Evolutionary conservation across 2,888 invertebrate genomes (phyloP), one percentile per base, ranked within the genome.

Genomic region (Pseudococcus longispinus): DNA sequence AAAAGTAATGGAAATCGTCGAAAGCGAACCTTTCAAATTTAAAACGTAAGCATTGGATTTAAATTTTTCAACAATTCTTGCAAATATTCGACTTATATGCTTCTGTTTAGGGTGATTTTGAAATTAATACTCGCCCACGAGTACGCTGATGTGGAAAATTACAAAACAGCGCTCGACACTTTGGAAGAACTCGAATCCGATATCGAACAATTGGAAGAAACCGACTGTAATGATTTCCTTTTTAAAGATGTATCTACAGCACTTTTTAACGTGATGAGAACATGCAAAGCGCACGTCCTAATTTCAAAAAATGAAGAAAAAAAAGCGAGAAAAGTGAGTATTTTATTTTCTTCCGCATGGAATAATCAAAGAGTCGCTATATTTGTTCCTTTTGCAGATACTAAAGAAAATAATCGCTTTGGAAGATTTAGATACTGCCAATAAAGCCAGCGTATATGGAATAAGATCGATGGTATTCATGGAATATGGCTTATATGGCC

Each of bases 401-500:
- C 15, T 18, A 0, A 6, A 23, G 18, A 55, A 32, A 4, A 55
- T 86, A 11, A 15, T 20, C 8, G 8, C 51, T 1, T 29, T 32
- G 8, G 9, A n/a, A 0, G 29, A 44, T 23, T 77, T 80, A 20
- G 37, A 55, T 32, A 32, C 15, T 5, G 6, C 37, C 1, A 80
- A 32, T 26, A 23, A n/a, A 42, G 87, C 87, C 2, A 60, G 60
- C 2, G 18, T 87, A 3, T 18, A 20, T 5, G 87, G 87, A 0
- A 42, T 87, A 4, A 70, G 87, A n/a, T 44, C 65, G 0, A 42
- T 42, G 32, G 23, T 87, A 13, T 87, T 15, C 83, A 60, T 44
- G n/a, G 86, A 86, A 29, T 86, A 86, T 37, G 86, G 86, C 15
- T 18, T 86, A 2, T 80, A 32, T 20, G 86, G 86, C 1, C 51